These are phyloP conservation scores for Agrotis puta DNA, from an alignment of 2,888 invertebrate genomes.

Conservation along the genomic window DNA sequence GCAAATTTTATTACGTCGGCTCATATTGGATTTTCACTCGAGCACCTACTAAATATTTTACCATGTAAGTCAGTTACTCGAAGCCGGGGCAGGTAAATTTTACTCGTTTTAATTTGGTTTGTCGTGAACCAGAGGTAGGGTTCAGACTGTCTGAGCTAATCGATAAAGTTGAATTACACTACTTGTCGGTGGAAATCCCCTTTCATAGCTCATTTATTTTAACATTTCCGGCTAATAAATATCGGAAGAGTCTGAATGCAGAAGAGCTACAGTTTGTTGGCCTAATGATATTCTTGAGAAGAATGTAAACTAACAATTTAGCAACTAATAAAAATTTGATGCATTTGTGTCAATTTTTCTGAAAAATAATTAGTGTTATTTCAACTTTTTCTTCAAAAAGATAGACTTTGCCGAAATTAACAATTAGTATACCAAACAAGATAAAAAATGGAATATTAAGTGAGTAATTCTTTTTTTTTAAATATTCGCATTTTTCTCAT, in stretches of 20 bases:
- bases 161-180: neutral
- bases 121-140: neutral
- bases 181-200: neutral
- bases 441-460: too few species aligned
- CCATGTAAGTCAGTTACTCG: neutral
- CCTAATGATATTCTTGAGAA: too few species aligned
- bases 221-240: neutral
- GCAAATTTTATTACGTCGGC: conserved; percentile 12
- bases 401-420: too few species aligned
- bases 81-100: neutral
- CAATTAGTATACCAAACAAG: too few species aligned
- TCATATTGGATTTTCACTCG: conserved; percentile 16
- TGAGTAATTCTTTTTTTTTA: neutral
- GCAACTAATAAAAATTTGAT: too few species aligned
- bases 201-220: neutral
- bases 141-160: neutral
- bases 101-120: neutral
- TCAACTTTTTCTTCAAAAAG: too few species aligned
- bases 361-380: too few species aligned
- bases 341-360: too few species aligned
- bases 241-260: neutral
- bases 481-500: neutral
- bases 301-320: too few species aligned
- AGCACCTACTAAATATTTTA: conserved; percentile 26
- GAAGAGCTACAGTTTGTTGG: neutral